Evolutionary conservation across 2,888 invertebrate genomes (phyloP).

Genomic region (Celastrina argiolus): DNA sequence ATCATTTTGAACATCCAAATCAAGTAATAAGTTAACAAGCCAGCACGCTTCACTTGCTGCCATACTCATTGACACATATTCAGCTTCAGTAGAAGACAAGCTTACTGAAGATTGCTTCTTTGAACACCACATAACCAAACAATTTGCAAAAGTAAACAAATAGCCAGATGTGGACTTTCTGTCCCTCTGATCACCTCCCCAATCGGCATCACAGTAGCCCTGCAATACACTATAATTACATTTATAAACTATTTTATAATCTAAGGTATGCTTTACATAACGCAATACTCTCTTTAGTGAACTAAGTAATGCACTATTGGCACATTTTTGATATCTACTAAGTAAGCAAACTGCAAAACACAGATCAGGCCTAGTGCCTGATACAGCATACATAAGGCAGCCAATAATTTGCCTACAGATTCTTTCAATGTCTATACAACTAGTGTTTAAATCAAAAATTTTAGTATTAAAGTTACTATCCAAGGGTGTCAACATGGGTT

Average conservation of each 20-base stretch:
- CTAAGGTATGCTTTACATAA: conserved; percentile 35
- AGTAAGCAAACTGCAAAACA: conserved; percentile 1
- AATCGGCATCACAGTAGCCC: conserved; percentile 38
- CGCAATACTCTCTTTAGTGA: conserved; percentile 35
- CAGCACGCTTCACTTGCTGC: conserved; percentile 30
- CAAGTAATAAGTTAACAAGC: conserved; percentile 28
- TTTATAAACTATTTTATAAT: conserved; percentile 32
- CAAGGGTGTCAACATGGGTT: conserved; percentile 28
- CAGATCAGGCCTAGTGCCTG: conserved; percentile 31
- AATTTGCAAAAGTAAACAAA: conserved; percentile 35
- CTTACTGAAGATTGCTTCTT: conserved; percentile 32
- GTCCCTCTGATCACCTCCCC: conserved; percentile 34
- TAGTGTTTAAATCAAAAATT: conserved; percentile 5
- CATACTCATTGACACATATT: conserved; percentile 29
- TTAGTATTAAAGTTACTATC: conserved; percentile 27
- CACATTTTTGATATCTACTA: conserved; percentile 27
- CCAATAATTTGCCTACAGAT: conserved; percentile 30
- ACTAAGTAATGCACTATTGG: neutral
- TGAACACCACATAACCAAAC: conserved; percentile 39
- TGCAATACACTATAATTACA: conserved; percentile 24
- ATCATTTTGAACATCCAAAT: conserved; percentile 25
- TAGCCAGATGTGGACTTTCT: conserved; percentile 39
- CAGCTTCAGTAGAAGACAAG: conserved; percentile 23
- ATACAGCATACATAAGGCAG: conserved; percentile 31
- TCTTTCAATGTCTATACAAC: conserved; percentile 26